Base-by-base conservation (phyloP, 2,113 vertebrate species). In the Zeus faber region DNA sequence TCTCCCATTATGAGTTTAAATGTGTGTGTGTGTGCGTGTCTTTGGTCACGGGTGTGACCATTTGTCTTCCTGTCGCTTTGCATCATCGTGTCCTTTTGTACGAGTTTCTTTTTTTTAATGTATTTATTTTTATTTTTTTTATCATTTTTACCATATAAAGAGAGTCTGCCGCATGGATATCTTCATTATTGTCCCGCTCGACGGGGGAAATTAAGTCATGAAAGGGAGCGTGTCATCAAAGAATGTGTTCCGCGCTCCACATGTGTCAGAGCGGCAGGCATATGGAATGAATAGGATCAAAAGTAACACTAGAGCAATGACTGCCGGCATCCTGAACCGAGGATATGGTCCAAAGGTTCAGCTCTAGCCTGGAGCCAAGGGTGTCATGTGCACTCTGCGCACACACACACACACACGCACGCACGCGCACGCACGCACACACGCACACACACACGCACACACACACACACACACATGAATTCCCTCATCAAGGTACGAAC, bases 281-380 rank as follows among this genome's bases (percentile, higher is more conserved):
- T 79, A 74, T 85, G 80, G 77, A 82, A 79, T 50, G 63, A 79
- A 82, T 78, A 79, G 69, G 72, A 74, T 76, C 72, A 81, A 76
- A 74, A 62, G 58, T 67, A 80, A 83, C 66, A 78, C 69, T 74
- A 79, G 35, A 81, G 71, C 61, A 74, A 74, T 67, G 76, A 74
- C 62, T 83, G 77, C 57, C 33, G 37, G 60, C 66, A 79, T 82
- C 75, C 74, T 77, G 67, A 70, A 59, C 61, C 62, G 72, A 72
- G 69, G 69, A 82, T 65, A 62, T 44, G 67, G 75, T 81, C 77
- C 74, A 67, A 77, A 76, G 50, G 81, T 84, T 85, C 67, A 79
- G 65, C 70, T 70, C 44, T 64, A 50, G 70, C 77, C 83, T 40
- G 17, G 22, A 75, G 76, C 81, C 79, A 52, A 45, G n/a, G 61